Percentiles rank a stretch among this genome's conserved stretches.
phyloP scores from a whole-genome alignment of 1,140 invertebrate species.

The Drosophila nikananu region DNA sequence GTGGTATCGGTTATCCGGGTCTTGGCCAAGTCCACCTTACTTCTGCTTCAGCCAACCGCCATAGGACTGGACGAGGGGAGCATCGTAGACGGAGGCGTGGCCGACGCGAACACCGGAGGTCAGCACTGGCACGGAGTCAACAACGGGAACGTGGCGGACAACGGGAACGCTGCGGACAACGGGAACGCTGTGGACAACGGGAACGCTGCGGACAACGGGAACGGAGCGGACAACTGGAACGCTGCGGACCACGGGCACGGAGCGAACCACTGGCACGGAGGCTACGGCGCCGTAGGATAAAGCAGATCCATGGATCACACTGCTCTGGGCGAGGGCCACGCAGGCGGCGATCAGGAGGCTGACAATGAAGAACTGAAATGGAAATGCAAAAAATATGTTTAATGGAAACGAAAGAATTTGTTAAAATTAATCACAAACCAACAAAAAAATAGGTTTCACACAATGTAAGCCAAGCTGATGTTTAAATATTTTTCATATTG shows the following conservation, averaged over 20 bases:
- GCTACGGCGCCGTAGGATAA: conserved; percentile 31
- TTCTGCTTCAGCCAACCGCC: conserved; percentile 70
- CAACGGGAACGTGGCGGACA: conserved; percentile 45
- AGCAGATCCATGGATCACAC: conserved; percentile 53
- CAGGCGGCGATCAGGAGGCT: conserved; percentile 61
- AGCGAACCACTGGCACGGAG: conserved; percentile 36
- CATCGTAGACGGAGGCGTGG: conserved; percentile 45
- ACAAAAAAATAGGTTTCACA: background rate
- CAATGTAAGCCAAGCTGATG: background rate
- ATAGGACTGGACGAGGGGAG: conserved; percentile 60
- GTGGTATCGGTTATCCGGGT: too few relatives aligned
- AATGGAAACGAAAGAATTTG: background rate
- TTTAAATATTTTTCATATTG: background rate
- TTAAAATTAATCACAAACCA: background rate
- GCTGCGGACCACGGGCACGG: conserved; percentile 35
- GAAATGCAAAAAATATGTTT: background rate
- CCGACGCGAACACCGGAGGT: conserved; percentile 55
- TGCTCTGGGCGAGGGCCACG: conserved; percentile 63
- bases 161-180: conserved; percentile 19
- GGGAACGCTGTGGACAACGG: conserved; percentile 33
- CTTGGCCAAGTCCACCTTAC: conserved; percentile 16
- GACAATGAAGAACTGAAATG: conserved; percentile 63
- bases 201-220: conserved; percentile 44
- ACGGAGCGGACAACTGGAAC: conserved; percentile 39
- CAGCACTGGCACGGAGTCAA: conserved; percentile 35